Base-by-base conservation (phyloP, 2,797 vertebrate genomes). In the Melanotaenia boesemani region DNA sequence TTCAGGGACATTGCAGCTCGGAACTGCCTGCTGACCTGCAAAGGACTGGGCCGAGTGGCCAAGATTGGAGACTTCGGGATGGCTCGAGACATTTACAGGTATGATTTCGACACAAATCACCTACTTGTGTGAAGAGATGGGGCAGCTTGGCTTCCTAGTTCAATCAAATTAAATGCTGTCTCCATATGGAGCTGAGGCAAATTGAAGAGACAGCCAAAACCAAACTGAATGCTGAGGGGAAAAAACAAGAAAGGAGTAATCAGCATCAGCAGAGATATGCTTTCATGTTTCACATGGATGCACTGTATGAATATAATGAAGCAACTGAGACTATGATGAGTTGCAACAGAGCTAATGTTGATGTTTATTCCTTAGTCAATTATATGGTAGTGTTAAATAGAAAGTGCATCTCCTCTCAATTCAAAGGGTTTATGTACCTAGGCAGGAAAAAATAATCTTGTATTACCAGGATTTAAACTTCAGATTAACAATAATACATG, bases 11-110 rank as follows among this genome's bases (percentile, higher is more conserved):
- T 99, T 55, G 98, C 98, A 55, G 98, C 98, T 76, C 96, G 98
- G 77, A 99, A 99, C 83, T 99, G 98, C 83, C 95, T 99, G 32
- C 93, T 99, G 68, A 99, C 97, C 80, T 99, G 97, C 86, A 96
- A 97, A 84, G 98, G 97, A 24, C 87, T 95, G 0, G 97, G 96
- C 18, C 95, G 97, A 60, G 94, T 98, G 86, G 98, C 98, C 63
- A 99, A 99, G 93, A 99, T 99, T 12, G 98, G 98, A 80, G 98
- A 99, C 88, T 99, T 99, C 41, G 98, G 98, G 70, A 99, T 99
- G 98, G 98, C 98, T 48, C 95, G 98, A 68, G 98, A 99, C 80
- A 99, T 99, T 89, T 99, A 99, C 93, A 97, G 98, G 98, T 99
- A 95, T 30, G 16, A 1, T 7, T 44, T 26, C 26, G 2, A 56